phyloP scores from a whole-genome alignment of 2,113 vertebrate genomes.

The Columbina picui region DNA sequence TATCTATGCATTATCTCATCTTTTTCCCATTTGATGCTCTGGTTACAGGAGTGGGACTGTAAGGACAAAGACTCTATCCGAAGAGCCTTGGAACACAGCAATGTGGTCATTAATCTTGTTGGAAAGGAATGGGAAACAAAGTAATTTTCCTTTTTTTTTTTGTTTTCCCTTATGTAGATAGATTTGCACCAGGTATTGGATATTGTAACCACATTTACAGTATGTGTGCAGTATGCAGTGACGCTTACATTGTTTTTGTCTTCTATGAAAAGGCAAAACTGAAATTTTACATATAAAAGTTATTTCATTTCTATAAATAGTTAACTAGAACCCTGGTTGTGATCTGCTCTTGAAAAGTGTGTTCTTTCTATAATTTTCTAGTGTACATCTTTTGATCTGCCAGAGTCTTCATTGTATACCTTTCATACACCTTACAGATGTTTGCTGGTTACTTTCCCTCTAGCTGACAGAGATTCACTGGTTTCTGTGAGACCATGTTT shows the following conservation, averaged over 20 bases:
- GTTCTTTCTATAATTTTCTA: background rate
- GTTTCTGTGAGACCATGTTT: background rate
- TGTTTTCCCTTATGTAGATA: fast-evolving
- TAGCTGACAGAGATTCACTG: background rate
- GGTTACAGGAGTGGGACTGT: constrained; percentile 88
- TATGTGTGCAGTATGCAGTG: background rate
- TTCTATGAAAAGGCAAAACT: background rate
- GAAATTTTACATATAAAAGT: background rate
- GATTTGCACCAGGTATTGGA: background rate
- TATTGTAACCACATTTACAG: background rate
- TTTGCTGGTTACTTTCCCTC: background rate
- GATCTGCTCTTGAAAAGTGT: background rate
- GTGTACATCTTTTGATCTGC: background rate
- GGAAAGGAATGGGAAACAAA: constrained; percentile 94
- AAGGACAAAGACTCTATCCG: constrained; percentile 87
- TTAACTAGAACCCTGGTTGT: background rate
- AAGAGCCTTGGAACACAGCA: constrained; percentile 87
- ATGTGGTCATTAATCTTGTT: constrained; percentile 94
- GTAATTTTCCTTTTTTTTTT: constrained; percentile 70
- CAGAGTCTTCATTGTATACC: background rate
- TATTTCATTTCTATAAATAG: background rate
- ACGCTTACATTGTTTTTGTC: background rate
- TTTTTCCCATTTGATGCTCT: constrained; percentile 6
- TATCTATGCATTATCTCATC: background rate
- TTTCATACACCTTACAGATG: background rate